Base-by-base conservation (phyloP, 2,797 vertebrate species). In the Megaceryle alcyon region DNA sequence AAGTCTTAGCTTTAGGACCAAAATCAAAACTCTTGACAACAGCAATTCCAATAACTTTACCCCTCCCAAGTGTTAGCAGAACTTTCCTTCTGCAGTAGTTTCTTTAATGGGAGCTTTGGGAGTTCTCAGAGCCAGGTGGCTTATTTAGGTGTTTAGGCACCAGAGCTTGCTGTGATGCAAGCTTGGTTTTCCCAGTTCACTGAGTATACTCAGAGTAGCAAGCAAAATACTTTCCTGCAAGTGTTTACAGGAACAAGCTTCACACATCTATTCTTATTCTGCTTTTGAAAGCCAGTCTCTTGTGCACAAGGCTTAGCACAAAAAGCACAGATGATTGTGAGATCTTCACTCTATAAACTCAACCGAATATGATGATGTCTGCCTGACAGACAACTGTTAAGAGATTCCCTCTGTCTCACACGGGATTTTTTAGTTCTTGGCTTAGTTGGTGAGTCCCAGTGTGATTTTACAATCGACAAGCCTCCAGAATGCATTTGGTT, bases 1-100 rank as follows among this genome's bases (percentile, higher is more conserved):
- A 14, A 41, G 39, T 56, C 65, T 77, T 22, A 63, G 39, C 68
- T 92, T 91, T 69, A 90, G 6, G 15, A 86, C 17, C 20, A 46
- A 85, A 92, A 88, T 82, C 56, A 92, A 75, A 95, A 76, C 82
- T 91, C 83, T n/a, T 69, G 82, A 86, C 72, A 94, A 85, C 21
- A 71, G 57, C 39, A 69, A 81, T 69, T 93, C 54, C 78, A 75
- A 25, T 21, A 53, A 80, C 63, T 89, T 92, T 57, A 88, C 15
- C 63, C 15, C 39, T 91, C 54, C n/a, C 26, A 71, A 51, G 29
- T 3, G 5, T 49, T 82, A 69, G 64, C 35, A 22, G 54, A 81
- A 80, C 43, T 57, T 19, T 81, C 56, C 54, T 93, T 79, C 44
- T 53, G 29, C 82, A 75, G 64, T 70, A 39, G 66, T 89, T 92